phyloP scores from a whole-genome alignment of 2,113 vertebrate genomes.

The Sinocyclocheilus rhinocerous region DNA sequence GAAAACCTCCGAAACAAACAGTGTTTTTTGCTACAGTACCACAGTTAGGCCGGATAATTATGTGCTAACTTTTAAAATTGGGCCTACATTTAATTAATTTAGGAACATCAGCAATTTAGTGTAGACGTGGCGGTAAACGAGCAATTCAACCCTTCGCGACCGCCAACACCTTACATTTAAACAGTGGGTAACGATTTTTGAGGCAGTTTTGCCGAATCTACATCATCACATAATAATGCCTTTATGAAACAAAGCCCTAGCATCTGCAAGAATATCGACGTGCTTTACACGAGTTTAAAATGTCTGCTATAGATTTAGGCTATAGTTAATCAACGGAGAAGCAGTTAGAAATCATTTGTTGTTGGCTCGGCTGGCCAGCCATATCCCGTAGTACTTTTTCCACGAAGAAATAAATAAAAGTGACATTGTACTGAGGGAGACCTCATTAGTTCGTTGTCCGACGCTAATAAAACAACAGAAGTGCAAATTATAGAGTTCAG shows the following conservation, averaged over 20 bases:
- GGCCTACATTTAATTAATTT: not conserved
- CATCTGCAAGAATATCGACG: slow-evolving; percentile 1
- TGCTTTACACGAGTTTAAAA: not conserved
- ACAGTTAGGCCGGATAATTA: not conserved
- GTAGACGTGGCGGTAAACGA: not conserved
- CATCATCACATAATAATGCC: not conserved
- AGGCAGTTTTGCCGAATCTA: not conserved
- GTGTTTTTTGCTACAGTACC: not conserved
- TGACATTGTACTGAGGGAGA: slow-evolving; percentile 86
- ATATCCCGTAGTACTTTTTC: slow-evolving; percentile 71
- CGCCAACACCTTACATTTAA: not conserved
- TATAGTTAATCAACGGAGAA: slow-evolving; percentile 13
- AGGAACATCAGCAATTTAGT: not conserved
- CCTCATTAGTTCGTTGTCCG: slow-evolving; percentile 90
- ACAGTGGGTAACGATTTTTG: not conserved
- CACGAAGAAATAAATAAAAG: slow-evolving; percentile 87
- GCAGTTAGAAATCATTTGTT: slow-evolving; percentile 17
- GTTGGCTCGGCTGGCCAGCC: slow-evolving; percentile 25
- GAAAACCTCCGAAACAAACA: not conserved
- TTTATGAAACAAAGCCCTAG: not conserved
- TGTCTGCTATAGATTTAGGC: not conserved
- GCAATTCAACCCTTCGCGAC: not conserved
- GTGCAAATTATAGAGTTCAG: slow-evolving; percentile 88
- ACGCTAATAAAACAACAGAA: slow-evolving; percentile 91
- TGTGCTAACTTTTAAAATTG: not conserved